Evolutionary conservation across 2,888 invertebrate genomes (phyloP), one percentile per base, ranked within the genome.

Genomic region (Tachina lurida): DNA sequence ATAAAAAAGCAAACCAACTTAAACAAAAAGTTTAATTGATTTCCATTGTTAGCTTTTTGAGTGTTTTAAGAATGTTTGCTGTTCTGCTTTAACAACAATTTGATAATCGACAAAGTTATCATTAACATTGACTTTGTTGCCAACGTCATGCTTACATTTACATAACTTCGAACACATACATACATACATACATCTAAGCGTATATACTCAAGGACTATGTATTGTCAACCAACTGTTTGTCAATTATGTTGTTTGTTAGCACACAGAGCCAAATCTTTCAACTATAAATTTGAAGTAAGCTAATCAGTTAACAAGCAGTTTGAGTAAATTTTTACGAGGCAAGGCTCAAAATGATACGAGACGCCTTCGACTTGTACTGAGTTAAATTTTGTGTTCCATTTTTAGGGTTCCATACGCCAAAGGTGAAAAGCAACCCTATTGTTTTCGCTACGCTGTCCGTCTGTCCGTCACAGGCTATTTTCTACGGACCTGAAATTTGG

Each of bases 1-100:
- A 52, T 43, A 75, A 73, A 45, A n/a, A 39, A 68, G 1, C 31
- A 31, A 31, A 31, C 31, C 67, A 84, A 85, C 63, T 87, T 77
- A 63, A 84, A 81, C 77, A 87, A 87, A 87, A 87, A 87, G 87
- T 87, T 87, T 84, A 87, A 87, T 87, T 87, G 87, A 87, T 84
- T 87, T 87, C 84, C 87, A 87, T 87, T 87, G 87, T 87, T 83
- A 76, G 76, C 79, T 80, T 86, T 31, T 83, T 73, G 79, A 83
- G 83, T 75, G 68, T 62, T 71, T 52, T 82, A 41, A 52, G n/a
- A 85, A 49, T 67, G 17, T 60, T 62, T 73, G 47, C 56, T 67
- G n/a, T 76, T 75, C 17, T 43, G n/a, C 45, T 49, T 58, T 68
- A 45, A 76, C 15, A 67, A 45, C 54, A 62, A 54, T 75, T 67